Conservation (phyloP, 92 coral and sea anemone genomes). For the Hydrozoanthus gracilis region DNA sequence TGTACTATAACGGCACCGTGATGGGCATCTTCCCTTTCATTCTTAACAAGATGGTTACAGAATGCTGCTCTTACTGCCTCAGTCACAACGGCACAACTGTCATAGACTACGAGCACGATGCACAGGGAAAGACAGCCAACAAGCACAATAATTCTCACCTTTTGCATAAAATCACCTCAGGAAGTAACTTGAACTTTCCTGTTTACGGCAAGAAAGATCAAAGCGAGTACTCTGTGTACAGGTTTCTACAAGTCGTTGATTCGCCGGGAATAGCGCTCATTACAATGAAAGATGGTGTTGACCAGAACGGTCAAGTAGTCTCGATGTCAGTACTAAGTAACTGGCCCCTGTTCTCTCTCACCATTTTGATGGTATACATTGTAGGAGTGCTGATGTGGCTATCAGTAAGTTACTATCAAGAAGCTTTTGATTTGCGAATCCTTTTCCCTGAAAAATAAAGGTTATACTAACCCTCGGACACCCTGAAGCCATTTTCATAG, state of each 20-base stretch:
- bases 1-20: conserved; percentile 36
- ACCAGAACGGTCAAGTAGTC: conserved; percentile 53
- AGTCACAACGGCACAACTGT: conserved; percentile 69
- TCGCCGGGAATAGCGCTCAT: conserved; percentile 85
- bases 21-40: conserved; percentile 77
- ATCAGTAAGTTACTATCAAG: conserved; percentile 60
- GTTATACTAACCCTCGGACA: no score
- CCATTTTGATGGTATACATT: conserved; percentile 50
- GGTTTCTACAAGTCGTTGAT: conserved; percentile 68
- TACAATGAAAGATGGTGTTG: conserved; percentile 51
- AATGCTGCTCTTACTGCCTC: conserved; percentile 76
- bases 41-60: conserved; percentile 55
- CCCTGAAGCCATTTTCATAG: no score
- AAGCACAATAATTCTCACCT: conserved; percentile 41
- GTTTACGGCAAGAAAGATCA: conserved; percentile 72
- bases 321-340: conserved; percentile 44
- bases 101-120: conserved; percentile 38
- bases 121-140: conserved; percentile 39
- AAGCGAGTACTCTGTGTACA: conserved; percentile 58
- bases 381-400: conserved; percentile 76
- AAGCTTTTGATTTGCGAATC: no score
- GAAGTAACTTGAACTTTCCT: conserved; percentile 79
- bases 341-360: conserved; percentile 53
- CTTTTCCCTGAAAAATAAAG: no score
- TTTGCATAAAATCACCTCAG: conserved; percentile 30